Conservation (phyloP, 2,797 vertebrate genomes). For the Phrynocephalus guinanensis region DNA sequence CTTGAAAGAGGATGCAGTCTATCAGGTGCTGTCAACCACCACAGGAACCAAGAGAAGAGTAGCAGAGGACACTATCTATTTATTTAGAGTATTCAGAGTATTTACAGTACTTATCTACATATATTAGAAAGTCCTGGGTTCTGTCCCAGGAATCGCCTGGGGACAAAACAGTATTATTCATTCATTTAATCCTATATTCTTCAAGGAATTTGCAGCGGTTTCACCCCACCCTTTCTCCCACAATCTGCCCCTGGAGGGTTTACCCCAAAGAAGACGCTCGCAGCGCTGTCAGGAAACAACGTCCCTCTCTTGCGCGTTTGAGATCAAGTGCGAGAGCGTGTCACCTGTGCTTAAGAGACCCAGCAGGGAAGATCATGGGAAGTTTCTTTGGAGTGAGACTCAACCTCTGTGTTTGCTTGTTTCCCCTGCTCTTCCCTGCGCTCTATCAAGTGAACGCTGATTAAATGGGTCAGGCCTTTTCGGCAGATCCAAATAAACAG, state of each 20-base stretch:
- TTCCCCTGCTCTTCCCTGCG: neutral
- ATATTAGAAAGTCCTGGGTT: neutral
- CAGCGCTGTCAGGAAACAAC: constrained; percentile 7
- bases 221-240: neutral
- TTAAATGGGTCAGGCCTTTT: neutral
- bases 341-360: constrained; percentile 53
- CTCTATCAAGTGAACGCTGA: constrained; percentile 40
- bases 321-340: constrained; percentile 29
- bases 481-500: neutral
- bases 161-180: neutral
- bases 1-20: no score
- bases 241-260: neutral
- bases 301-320: fast-evolving
- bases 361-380: constrained; percentile 44
- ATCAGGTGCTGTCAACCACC: neutral
- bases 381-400: neutral
- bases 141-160: no score
- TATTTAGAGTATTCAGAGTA: no score
- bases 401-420: neutral
- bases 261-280: constrained; percentile 3
- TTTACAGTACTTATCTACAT: neutral
- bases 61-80: neutral
- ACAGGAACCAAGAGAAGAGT: neutral
- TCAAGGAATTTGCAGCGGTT: neutral
- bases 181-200: neutral